Evolutionary conservation across 2,888 invertebrate species (phyloP), one percentile per base, ranked within the genome.

Genomic region (Barypeithes pellucidus): DNA sequence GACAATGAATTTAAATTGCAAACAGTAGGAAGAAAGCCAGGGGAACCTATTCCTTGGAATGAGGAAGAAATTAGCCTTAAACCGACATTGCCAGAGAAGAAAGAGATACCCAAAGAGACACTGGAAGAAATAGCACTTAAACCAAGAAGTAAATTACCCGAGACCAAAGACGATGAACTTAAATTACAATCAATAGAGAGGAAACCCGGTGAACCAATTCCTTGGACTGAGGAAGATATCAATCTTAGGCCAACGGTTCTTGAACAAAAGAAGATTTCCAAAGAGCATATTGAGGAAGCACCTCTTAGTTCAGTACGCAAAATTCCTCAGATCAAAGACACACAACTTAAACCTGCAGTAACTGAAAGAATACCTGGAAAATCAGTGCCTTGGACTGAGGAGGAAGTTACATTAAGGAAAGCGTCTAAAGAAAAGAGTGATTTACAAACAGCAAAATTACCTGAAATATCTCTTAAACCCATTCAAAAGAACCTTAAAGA

Each of bases 151-250:
- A 63, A 63, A 68, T 29, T 66, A 41, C 47, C 72, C 2, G 67
- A 67, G 39, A 45, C 16, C 14, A 62, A 54, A 12, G 50, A 45
- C 0, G 11, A 22, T 18, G 57, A 67, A 8, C 1, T 18, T 16
- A 41, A 33, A 61, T 12, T 20, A 11, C 36, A 18, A 52, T 9
- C 9, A 18, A 24, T 24, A 16, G 65, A 71, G 50, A 41, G 43
- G 54, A 62, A 54, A 33, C 43, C 69, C 3, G 68, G 63, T 4
- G 67, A 69, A 72, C 67, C 72, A 62, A 20, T 79, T 75, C 89
- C 90, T 18, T 90, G 90, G 90, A 93, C 89, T 11, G 89, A 92
- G 80, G 91, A 93, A 84, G 87, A 88, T 73, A 86, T 90, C 22
- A 84, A 81, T 39, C 80, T 90, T 12, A 90, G 89, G 76, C 85